phyloP scores from a whole-genome alignment of 2,113 vertebrate genomes.

The Bujurquina vittata region DNA sequence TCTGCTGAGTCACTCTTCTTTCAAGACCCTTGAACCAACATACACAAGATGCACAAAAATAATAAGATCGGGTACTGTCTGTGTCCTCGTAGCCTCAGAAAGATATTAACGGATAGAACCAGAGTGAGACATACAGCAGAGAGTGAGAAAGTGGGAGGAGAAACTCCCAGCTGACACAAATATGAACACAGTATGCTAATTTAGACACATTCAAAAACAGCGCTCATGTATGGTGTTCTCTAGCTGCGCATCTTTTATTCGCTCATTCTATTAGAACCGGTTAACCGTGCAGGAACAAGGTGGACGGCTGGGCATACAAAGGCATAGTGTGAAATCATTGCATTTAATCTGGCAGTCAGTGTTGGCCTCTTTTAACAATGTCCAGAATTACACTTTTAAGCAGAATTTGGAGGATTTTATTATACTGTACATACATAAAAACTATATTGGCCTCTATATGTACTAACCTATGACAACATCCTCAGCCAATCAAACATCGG shows the following conservation, averaged over 20 bases:
- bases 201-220: background rate
- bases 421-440: background rate
- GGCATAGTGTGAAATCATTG: rapidly evolving
- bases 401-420: background rate
- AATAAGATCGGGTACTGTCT: background rate
- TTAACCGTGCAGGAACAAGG: background rate
- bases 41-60: background rate
- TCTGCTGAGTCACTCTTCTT: background rate
- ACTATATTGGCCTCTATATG: background rate
- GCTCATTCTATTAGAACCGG: background rate
- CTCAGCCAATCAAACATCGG: no score
- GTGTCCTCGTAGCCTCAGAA: background rate
- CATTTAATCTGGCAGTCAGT: background rate
- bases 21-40: background rate
- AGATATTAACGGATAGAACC: background rate
- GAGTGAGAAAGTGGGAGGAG: background rate
- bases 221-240: background rate
- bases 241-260: background rate
- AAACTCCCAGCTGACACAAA: background rate
- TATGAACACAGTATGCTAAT: background rate
- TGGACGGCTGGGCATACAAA: background rate
- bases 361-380: background rate
- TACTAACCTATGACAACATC: no score
- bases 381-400: background rate
- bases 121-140: background rate